Percentiles rank a stretch among this genome's conserved stretches.
Conservation (phyloP, 2,797 vertebrate species). For the Otus scops region DNA sequence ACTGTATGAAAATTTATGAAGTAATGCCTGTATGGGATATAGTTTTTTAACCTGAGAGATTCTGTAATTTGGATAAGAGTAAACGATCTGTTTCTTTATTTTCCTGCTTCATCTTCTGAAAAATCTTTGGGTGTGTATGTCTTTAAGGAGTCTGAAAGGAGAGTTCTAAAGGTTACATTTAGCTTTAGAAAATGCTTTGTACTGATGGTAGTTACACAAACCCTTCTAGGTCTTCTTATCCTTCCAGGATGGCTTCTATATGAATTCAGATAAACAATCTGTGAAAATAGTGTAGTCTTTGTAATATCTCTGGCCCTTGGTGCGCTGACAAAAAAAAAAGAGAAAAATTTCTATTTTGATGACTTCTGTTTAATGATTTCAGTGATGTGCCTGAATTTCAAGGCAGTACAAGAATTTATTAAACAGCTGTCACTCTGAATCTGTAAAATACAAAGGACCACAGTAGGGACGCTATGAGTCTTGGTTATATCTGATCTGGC, state of each 20-base stretch:
- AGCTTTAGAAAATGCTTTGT: neutral
- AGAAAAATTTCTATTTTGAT: neutral
- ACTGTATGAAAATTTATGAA: neutral
- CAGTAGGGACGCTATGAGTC: rapidly evolving
- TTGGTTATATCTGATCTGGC: neutral
- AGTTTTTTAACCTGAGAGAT: neutral
- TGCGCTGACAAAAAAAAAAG: neutral
- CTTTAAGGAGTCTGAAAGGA: neutral
- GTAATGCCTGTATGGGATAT: rapidly evolving
- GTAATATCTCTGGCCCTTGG: neutral
- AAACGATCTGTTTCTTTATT: neutral
- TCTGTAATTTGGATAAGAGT: neutral
- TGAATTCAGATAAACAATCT: neutral
- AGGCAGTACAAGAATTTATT: neutral
- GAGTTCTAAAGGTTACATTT: neutral
- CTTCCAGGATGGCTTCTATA: neutral
- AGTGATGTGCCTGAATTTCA: neutral
- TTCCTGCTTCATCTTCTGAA: neutral
- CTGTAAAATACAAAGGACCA: neutral
- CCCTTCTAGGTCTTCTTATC: neutral
- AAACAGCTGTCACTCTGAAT: neutral
- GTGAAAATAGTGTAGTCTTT: neutral
- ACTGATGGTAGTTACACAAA: neutral
- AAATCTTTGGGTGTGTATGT: neutral
- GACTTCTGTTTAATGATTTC: neutral